Evolutionary conservation across 1,140 invertebrate species (phyloP), one percentile per base, ranked within the genome.

Genomic region (Tigriopus japonicus): DNA sequence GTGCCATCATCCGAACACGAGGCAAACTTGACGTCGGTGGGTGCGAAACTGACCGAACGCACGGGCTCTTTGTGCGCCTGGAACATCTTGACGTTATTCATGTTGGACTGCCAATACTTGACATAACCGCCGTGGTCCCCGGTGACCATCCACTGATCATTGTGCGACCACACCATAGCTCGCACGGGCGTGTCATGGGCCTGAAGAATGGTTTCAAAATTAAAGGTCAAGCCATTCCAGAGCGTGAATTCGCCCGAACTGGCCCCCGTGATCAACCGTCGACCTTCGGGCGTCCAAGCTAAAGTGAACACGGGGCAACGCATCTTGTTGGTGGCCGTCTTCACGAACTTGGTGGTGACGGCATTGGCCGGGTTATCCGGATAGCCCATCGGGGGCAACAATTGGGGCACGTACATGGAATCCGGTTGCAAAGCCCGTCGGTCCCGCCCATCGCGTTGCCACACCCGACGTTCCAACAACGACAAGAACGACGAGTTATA

Each of bases 81-180:
- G 79, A 94, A 99, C 91, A 98, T 97, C 80, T 98, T 98, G 17
- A 99, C 96, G 76, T 99, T 99, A 77, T 99, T 99, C 95, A 99
- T 99, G 75, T 99, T 99, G 65, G 91, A 93, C 78, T 99, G 96
- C 96, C 96, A 99, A 76, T 99, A 99, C 70, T 99, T 99, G 49
- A 99, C 90, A 71, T 90, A 98, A 40, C 96, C 96, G 52, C 85
- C 84, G 71, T 98, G 92, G 75, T 99, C 96, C 12, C 89, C 96
- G 0, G 95, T 98, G 45, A 99, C 86, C 91, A 99, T 95, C 96
- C 96, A 99, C 65, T 86, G 84, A 75, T 98, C 94, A 70, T 93
- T 96, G 71, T 97, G 89, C 42, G 92, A 97, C 96, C 96, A 99
- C 13, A 93, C 86, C 94, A 99, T 98, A 17, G 92, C 91, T 60